Percentiles rank a stretch among this genome's conserved stretches.
phyloP scores from a whole-genome alignment of 2,888 invertebrate species.

The Patella pellucida region DNA sequence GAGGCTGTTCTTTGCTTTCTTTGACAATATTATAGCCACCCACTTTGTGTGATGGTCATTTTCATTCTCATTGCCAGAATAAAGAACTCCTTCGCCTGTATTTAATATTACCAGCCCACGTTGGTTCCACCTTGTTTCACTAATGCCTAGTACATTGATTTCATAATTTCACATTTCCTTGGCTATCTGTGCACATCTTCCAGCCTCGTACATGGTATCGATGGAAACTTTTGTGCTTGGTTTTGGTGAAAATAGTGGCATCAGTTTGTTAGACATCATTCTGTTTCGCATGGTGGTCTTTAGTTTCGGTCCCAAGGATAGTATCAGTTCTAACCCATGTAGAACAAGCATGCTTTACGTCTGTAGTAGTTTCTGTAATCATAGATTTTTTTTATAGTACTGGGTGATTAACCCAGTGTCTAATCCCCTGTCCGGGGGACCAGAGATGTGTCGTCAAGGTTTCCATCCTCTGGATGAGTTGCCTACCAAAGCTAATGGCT shows the following conservation, averaged over 20 bases:
- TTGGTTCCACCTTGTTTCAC: slow-evolving; percentile 8
- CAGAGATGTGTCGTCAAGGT: slow-evolving; percentile 1
- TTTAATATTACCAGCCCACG: background rate
- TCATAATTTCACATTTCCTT: too few relatives aligned
- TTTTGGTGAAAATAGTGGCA: background rate
- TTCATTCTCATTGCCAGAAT: slow-evolving; percentile 10
- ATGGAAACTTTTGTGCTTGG: background rate
- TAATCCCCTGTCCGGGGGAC: too few relatives aligned
- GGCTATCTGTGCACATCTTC: too few relatives aligned
- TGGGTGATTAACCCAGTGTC: background rate
- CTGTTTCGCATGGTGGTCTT: background rate
- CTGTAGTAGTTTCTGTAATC: slow-evolving; percentile 6
- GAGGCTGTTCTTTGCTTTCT: too few relatives aligned
- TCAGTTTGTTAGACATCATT: background rate
- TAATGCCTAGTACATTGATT: too few relatives aligned
- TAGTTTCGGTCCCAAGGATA: background rate
- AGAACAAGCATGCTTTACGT: slow-evolving; percentile 1
- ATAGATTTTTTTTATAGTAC: background rate
- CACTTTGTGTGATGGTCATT: slow-evolving; percentile 16
- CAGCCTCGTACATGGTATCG: slow-evolving; percentile 15
- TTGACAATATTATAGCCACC: background rate
- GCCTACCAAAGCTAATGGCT: background rate
- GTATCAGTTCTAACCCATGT: background rate
- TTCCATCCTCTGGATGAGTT: background rate
- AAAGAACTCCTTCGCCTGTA: slow-evolving; percentile 1